Percentiles rank a stretch among this genome's conserved stretches.
phyloP scores from a whole-genome alignment of 2,797 vertebrate species.

The Tragopan temminckii region DNA sequence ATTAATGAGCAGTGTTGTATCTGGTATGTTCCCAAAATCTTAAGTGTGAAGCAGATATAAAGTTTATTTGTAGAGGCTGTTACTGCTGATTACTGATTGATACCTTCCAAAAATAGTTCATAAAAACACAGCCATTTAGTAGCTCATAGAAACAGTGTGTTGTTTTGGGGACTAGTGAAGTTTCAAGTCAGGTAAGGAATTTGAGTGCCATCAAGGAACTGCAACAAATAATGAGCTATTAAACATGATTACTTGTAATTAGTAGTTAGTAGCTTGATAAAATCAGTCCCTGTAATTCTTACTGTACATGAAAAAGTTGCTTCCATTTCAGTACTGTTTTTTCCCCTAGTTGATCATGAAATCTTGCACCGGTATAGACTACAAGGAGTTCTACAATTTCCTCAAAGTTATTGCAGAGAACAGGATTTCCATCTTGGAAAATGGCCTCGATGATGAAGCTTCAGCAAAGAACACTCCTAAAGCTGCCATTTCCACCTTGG shows the following conservation, averaged over 20 bases:
- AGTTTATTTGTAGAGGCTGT: background rate
- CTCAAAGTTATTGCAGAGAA: slow-evolving; percentile 89
- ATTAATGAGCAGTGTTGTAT: fast-evolving
- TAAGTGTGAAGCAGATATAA: background rate
- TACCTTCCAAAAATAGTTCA: background rate
- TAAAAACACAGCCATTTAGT: background rate
- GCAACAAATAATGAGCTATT: background rate
- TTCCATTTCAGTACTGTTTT: background rate
- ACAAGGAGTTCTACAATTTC: slow-evolving; percentile 92
- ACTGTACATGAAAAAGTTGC: too few relatives aligned
- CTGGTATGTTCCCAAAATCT: background rate
- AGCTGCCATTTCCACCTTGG: slow-evolving; percentile 77
- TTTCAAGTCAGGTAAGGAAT: background rate
- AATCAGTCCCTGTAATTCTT: background rate
- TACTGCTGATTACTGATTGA: background rate
- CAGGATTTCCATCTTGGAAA: slow-evolving; percentile 85
- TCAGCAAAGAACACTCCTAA: slow-evolving; percentile 62
- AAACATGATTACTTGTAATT: background rate
- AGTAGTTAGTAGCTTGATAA: background rate
- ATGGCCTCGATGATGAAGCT: slow-evolving; percentile 44
- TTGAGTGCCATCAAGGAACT: background rate
- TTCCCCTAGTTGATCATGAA: slow-evolving; percentile 90
- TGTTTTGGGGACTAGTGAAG: background rate
- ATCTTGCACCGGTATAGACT: slow-evolving; percentile 94
- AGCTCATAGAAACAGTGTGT: background rate